These are phyloP conservation scores for Heliconius hermathena DNA, from an alignment of 1,140 invertebrate species.

Conservation along the genomic window DNA sequence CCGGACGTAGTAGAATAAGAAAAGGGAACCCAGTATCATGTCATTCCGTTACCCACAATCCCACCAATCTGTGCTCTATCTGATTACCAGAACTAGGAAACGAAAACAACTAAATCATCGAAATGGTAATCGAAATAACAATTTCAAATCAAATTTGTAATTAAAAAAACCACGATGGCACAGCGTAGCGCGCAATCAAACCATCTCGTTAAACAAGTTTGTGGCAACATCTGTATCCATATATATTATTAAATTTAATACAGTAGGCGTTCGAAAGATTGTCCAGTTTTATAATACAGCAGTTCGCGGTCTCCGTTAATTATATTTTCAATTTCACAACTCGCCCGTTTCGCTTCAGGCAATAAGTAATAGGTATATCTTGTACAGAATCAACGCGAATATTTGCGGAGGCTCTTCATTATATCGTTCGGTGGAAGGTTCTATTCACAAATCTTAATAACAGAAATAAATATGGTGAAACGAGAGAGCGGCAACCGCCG, in stretches of 20 bases:
- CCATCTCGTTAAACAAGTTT: conserved; percentile 35
- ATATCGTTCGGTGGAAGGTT: conserved; percentile 35
- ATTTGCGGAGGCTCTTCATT: conserved; percentile 40
- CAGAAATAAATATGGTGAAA: conserved; percentile 43
- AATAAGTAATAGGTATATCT: conserved; percentile 36
- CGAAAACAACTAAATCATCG: background rate
- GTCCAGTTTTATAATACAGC: conserved; percentile 65
- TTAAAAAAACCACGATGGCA: conserved; percentile 7
- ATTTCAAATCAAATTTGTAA: conserved; percentile 20
- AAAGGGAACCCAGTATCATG: too few species aligned
- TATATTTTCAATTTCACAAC: conserved; percentile 71
- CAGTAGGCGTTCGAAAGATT: conserved; percentile 59
- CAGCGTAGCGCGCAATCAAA: conserved; percentile 16
- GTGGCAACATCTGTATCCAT: conserved; percentile 35
- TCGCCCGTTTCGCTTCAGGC: conserved; percentile 47
- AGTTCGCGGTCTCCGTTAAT: conserved; percentile 60
- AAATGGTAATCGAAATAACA: background rate
- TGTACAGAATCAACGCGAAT: conserved; percentile 34
- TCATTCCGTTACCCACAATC: too few species aligned
- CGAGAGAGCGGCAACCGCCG: conserved; percentile 31
- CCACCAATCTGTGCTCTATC: too few species aligned
- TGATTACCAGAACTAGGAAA: too few species aligned
- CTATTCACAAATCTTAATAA: conserved; percentile 39
- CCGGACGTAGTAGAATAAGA: too few species aligned
- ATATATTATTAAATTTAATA: conserved; percentile 46